phyloP scores from a whole-genome alignment of 2,888 invertebrate species.

The Phorcus lineatus region DNA sequence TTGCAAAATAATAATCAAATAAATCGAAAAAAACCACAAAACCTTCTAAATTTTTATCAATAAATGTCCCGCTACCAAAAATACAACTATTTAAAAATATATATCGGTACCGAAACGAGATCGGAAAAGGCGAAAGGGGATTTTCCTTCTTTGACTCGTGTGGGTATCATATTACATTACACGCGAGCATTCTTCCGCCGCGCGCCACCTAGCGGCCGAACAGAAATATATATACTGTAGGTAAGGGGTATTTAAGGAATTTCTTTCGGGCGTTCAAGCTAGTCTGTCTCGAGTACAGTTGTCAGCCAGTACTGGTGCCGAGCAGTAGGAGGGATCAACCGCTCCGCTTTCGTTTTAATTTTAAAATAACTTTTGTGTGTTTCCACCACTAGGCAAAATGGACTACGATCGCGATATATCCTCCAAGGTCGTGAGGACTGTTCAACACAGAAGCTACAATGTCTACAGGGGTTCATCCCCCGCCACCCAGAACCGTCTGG shows the following conservation, averaged over 20 bases:
- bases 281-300: constrained; percentile 52
- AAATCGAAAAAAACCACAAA: background rate
- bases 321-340: constrained; percentile 36
- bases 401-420: constrained; percentile 46
- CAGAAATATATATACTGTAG: constrained; percentile 54
- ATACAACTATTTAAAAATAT: too few relatives aligned
- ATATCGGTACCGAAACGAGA: background rate
- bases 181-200: background rate
- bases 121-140: constrained; percentile 2
- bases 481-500: constrained; percentile 72
- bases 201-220: constrained; percentile 33
- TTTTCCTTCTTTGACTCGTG: constrained; percentile 31
- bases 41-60: too few relatives aligned
- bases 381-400: constrained; percentile 33
- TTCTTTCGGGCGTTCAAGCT: constrained; percentile 60
- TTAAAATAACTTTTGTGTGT: constrained; percentile 35
- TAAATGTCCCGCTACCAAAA: too few relatives aligned
- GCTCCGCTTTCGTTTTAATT: background rate
- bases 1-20: background rate
- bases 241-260: constrained; percentile 66
- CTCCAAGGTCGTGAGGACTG: constrained; percentile 45
- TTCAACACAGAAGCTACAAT: constrained; percentile 67
- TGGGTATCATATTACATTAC: constrained; percentile 32
- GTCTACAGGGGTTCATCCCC: constrained; percentile 75
- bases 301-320: constrained; percentile 42